These are phyloP conservation scores for Polymixis flavicincta DNA, from an alignment of 2,888 invertebrate species.

Conservation along the genomic window DNA sequence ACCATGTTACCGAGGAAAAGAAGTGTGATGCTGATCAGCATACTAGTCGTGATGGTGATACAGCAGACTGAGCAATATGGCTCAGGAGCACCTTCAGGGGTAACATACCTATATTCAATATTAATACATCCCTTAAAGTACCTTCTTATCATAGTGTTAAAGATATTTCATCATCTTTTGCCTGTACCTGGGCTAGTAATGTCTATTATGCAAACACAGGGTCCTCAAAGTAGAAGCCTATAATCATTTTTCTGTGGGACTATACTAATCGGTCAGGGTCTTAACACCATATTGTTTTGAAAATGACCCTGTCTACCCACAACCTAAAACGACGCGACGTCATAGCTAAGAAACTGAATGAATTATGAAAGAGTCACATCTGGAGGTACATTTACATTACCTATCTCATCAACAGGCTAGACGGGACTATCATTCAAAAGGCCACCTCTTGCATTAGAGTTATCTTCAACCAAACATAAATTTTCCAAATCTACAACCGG, in stretches of 20 bases:
- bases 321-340: background rate
- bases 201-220: background rate
- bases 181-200: too few relatives aligned
- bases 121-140: too few relatives aligned
- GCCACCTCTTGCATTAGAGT: too few relatives aligned
- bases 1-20: constrained; percentile 86
- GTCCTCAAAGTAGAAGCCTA: background rate
- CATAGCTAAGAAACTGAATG: background rate
- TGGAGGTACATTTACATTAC: too few relatives aligned
- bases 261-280: constrained; percentile 35
- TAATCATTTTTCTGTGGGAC: constrained; percentile 6
- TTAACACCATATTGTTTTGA: constrained; percentile 4
- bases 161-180: too few relatives aligned
- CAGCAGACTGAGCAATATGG: constrained; percentile 81
- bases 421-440: background rate
- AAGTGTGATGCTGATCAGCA: constrained; percentile 69
- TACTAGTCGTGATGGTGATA: constrained; percentile 74
- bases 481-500: background rate
- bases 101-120: constrained; percentile 63
- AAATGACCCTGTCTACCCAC: constrained; percentile 29
- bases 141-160: too few relatives aligned
- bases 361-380: background rate
- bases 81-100: constrained; percentile 84
- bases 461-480: too few relatives aligned
- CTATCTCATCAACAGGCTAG: background rate